phyloP scores from a whole-genome alignment of 1,140 invertebrate species.

The Rhagoletis zephyria region DNA sequence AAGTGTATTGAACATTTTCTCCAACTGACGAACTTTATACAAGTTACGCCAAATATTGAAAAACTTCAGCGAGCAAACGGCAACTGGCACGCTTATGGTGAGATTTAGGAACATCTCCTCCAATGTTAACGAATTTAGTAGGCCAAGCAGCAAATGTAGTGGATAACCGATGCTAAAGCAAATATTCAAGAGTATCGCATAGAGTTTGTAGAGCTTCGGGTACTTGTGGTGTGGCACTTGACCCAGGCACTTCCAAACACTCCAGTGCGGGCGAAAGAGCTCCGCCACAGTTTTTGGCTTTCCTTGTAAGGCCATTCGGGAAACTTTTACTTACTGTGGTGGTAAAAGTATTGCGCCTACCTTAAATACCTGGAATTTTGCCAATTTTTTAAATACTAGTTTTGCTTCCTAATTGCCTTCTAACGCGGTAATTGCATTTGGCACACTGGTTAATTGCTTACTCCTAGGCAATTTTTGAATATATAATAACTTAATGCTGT shows the following conservation, averaged over 20 bases:
- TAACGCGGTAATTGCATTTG: background rate
- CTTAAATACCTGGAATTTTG: background rate
- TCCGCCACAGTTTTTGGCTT: background rate
- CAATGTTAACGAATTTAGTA: background rate
- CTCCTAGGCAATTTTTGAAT: conserved; percentile 20
- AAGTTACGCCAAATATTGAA: conserved; percentile 50
- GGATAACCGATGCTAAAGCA: conserved; percentile 38
- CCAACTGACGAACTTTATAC: conserved; percentile 33
- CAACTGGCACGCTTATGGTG: background rate
- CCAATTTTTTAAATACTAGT: background rate
- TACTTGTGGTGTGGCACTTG: background rate
- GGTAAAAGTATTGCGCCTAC: background rate
- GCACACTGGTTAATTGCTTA: background rate
- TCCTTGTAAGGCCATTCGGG: conserved; percentile 8
- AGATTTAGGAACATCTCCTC: conserved; percentile 37
- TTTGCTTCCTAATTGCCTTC: background rate
- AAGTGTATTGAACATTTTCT: conserved; percentile 53
- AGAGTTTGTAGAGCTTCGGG: background rate
- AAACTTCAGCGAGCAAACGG: background rate
- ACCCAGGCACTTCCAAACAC: conserved; percentile 20
- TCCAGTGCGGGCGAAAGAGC: conserved; percentile 21
- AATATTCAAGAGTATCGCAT: conserved; percentile 40
- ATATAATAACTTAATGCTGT: background rate
- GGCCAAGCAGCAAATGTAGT: conserved; percentile 46
- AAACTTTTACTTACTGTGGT: background rate